Percentiles rank a stretch among this genome's conserved stretches.
Evolutionary conservation across 2,888 invertebrate species (phyloP).

Genomic region (Xylota sylvarum): DNA sequence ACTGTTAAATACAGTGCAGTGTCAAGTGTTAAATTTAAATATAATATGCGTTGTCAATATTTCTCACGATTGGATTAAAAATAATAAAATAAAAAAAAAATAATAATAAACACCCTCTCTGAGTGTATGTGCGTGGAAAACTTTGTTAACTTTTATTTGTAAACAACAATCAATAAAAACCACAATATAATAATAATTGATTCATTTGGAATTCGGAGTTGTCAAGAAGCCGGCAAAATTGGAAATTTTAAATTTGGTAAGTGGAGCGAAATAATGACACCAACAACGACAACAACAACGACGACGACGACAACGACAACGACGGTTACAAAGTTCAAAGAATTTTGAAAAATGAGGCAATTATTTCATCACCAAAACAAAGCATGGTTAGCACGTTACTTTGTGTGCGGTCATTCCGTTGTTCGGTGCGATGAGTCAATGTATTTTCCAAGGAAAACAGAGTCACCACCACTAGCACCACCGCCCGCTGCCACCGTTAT

Average conservation of each 20-base stretch:
- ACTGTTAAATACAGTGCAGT: constrained; percentile 1
- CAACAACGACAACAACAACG: too few relatives aligned
- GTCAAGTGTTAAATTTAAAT: not conserved
- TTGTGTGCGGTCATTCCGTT: constrained; percentile 34
- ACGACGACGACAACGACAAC: too few relatives aligned
- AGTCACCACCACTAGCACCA: not conserved
- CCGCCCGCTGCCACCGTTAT: not conserved
- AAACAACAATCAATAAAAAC: constrained; percentile 9
- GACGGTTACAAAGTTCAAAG: constrained; percentile 25
- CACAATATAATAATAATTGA: constrained; percentile 22
- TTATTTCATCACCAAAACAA: constrained; percentile 45
- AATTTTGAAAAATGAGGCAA: constrained; percentile 18
- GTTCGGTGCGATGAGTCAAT: constrained; percentile 47
- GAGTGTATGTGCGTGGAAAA: not conserved
- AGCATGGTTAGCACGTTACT: constrained; percentile 38
- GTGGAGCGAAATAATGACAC: not conserved
- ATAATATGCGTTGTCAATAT: not conserved
- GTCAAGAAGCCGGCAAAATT: constrained; percentile 59
- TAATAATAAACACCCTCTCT: not conserved
- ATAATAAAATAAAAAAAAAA: too few relatives aligned
- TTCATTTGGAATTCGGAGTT: constrained; percentile 35
- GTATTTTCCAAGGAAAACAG: constrained; percentile 42
- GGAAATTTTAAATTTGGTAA: constrained; percentile 62
- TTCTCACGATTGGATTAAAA: not conserved
- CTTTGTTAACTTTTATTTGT: not conserved